These are phyloP conservation scores for Eulemur mongoz DNA, from an alignment of 2,797 vertebrate species.

Conservation along the genomic window DNA sequence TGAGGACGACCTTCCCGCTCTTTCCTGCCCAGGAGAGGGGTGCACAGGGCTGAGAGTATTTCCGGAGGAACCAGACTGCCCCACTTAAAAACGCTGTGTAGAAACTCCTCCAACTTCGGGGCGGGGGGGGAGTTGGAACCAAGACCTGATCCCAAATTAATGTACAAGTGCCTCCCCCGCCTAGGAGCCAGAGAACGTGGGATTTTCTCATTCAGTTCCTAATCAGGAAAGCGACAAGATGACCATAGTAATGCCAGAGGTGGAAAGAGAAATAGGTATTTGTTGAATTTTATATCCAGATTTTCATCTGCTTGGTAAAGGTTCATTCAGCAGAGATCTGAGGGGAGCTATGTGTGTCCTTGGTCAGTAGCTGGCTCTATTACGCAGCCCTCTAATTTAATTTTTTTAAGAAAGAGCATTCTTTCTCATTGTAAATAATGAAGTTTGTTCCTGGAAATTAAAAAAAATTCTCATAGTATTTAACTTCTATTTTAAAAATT, in stretches of 20 bases:
- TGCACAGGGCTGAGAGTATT: fast-evolving
- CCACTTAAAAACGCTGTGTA: fast-evolving
- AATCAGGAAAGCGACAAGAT: fast-evolving
- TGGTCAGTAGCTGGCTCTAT: fast-evolving
- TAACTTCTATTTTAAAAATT: neutral
- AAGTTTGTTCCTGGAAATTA: neutral
- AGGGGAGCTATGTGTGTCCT: fast-evolving
- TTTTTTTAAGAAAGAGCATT: neutral
- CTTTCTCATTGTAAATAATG: neutral
- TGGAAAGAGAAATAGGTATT: fast-evolving
- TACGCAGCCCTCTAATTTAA: fast-evolving
- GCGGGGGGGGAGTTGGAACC: too few relatives aligned
- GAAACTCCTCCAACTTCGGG: neutral
- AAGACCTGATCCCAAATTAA: neutral
- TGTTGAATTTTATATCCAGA: fast-evolving
- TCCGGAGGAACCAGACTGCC: fast-evolving
- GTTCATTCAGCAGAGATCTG: fast-evolving
- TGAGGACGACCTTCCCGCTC: fast-evolving
- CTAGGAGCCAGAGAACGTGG: neutral
- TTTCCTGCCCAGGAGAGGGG: too few relatives aligned
- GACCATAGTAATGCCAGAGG: fast-evolving
- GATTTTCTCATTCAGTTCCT: too few relatives aligned
- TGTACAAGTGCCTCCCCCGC: fast-evolving
- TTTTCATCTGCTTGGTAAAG: too few relatives aligned
- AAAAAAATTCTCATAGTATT: neutral